A percentile compares a stretch with the other conserved stretches of the same genome.
Evolutionary conservation across 23 tunicate species (phyloP).

Genomic region (Clavelina lepadiformis): DNA sequence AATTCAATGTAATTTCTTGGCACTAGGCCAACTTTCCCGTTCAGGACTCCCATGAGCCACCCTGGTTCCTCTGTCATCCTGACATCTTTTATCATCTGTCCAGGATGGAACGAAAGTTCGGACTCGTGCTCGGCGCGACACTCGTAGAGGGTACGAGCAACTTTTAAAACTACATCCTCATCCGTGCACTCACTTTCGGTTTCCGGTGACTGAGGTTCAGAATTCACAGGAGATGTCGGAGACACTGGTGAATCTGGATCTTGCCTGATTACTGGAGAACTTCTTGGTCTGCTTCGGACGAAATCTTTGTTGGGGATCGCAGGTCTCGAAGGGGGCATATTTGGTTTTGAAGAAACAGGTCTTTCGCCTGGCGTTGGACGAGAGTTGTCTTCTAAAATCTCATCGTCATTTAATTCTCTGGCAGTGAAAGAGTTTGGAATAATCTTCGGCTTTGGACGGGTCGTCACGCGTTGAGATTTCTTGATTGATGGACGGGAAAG

Average conservation of each 20-base stretch:
- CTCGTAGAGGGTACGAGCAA: slow-evolving; percentile 46
- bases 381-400: too few relatives aligned
- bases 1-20: slow-evolving; percentile 66
- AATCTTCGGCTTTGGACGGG: too few relatives aligned
- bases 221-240: too few relatives aligned
- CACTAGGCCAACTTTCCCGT: slow-evolving; percentile 51
- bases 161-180: slow-evolving; percentile 12
- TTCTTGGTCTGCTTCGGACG: too few relatives aligned
- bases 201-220: not conserved
- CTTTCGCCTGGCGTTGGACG: too few relatives aligned
- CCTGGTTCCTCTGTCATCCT: slow-evolving; percentile 68
- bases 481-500: too few relatives aligned
- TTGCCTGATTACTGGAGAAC: not conserved
- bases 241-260: not conserved
- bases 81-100: slow-evolving; percentile 34
- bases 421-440: too few relatives aligned
- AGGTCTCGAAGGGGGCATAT: too few relatives aligned
- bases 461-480: too few relatives aligned
- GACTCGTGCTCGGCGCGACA: slow-evolving; percentile 62
- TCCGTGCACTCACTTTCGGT: slow-evolving; percentile 15
- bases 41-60: slow-evolving; percentile 50
- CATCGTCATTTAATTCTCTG: too few relatives aligned
- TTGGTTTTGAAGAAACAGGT: too few relatives aligned
- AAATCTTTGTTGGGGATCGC: too few relatives aligned
- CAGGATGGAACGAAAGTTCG: slow-evolving; percentile 70